A percentile compares a stretch with the other conserved stretches of the same genome.
Conservation (phyloP, 2,888 invertebrate genomes). For the Chaitophorus viminalis region DNA sequence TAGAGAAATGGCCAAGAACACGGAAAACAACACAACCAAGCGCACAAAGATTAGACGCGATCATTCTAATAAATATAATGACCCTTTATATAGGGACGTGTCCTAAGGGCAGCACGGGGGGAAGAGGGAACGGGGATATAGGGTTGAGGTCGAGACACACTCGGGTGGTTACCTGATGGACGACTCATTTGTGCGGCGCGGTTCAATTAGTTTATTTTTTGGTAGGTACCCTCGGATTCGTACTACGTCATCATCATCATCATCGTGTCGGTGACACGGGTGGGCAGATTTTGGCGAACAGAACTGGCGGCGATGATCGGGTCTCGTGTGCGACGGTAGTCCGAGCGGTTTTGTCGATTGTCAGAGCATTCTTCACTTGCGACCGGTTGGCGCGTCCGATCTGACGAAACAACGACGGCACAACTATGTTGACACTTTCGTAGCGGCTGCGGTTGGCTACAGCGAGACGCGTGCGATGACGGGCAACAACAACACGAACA, state of each 20-base stretch:
- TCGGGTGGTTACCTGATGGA: background rate
- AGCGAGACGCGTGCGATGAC: background rate
- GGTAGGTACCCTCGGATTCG: too few species aligned
- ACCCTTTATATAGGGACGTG: too few species aligned
- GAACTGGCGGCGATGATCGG: background rate
- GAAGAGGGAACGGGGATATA: background rate
- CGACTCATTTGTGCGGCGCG: background rate
- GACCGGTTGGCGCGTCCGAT: background rate
- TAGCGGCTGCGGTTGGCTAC: background rate
- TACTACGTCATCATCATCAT: too few species aligned
- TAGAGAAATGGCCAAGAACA: too few species aligned
- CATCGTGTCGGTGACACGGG: background rate
- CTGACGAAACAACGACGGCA: background rate
- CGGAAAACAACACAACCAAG: too few species aligned
- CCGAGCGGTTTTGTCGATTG: background rate
- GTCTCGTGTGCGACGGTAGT: background rate
- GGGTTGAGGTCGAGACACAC: background rate
- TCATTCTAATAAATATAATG: too few species aligned
- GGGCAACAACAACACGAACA: slow-evolving; percentile 70
- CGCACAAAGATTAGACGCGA: too few species aligned
- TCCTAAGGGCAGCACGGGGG: background rate
- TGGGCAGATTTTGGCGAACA: background rate
- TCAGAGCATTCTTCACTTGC: background rate
- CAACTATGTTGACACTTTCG: background rate
- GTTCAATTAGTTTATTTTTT: background rate